Conservation (phyloP, 2,888 invertebrate genomes). For the Cephus pygmeus region DNA sequence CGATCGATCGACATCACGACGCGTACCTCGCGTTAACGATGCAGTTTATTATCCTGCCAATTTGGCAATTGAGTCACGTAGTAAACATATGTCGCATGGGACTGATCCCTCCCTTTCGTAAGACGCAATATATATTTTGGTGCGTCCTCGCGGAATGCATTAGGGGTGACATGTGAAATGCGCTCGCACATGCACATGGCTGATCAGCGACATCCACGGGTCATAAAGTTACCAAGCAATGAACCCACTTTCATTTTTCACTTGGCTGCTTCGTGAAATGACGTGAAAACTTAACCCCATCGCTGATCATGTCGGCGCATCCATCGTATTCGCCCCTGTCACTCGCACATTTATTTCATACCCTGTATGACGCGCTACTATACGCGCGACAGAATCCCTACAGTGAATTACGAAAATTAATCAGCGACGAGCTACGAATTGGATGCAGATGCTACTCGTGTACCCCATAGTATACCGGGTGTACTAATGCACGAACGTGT, state of each 20-base stretch:
- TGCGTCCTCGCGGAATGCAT: not conserved
- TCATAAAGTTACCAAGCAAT: constrained; percentile 21
- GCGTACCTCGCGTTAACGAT: not conserved
- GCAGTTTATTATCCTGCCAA: not conserved
- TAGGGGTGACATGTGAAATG: not conserved
- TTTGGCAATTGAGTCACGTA: not conserved
- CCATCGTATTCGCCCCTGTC: constrained; percentile 18
- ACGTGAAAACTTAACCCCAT: constrained; percentile 39
- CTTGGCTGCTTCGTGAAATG: constrained; percentile 37
- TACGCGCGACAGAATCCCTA: constrained; percentile 32
- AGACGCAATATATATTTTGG: not conserved
- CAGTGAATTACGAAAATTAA: constrained; percentile 40
- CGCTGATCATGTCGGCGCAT: constrained; percentile 31
- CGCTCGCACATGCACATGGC: constrained; percentile 11
- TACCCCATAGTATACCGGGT: not conserved
- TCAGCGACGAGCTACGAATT: constrained; percentile 27
- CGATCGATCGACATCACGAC: not conserved
- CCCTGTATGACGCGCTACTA: constrained; percentile 1
- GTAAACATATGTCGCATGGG: not conserved
- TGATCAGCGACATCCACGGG: constrained; percentile 9
- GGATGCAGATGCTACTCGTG: not conserved
- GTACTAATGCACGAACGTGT: not conserved
- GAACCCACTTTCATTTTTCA: constrained; percentile 39
- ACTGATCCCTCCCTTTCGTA: not conserved
- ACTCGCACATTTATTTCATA: constrained; percentile 34